phyloP scores from a whole-genome alignment of 2,797 vertebrate species.

The Falco novaeseelandiae region DNA sequence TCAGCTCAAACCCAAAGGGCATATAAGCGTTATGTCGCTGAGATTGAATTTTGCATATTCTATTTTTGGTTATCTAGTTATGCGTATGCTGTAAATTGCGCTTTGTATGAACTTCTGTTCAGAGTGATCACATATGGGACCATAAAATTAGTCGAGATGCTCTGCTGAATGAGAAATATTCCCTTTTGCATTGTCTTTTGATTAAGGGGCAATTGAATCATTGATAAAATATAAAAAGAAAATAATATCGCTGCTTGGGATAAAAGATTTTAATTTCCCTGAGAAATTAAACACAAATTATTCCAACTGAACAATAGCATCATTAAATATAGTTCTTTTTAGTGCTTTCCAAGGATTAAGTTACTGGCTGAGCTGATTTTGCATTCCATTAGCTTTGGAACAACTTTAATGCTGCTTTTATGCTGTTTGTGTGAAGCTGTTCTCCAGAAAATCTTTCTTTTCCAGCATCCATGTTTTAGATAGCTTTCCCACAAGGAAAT shows the following conservation, averaged over 20 bases:
- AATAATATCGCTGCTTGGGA: conserved; percentile 37
- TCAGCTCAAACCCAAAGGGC: conserved; percentile 26
- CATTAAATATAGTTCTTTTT: conserved; percentile 52
- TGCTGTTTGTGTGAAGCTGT: not conserved
- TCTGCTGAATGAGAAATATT: conserved; percentile 38
- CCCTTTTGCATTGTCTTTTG: conserved; percentile 60
- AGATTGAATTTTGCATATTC: not conserved
- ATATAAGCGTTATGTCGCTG: not conserved
- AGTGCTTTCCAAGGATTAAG: conserved; percentile 8
- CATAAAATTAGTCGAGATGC: conserved; percentile 51
- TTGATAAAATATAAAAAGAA: conserved; percentile 55
- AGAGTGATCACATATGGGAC: conserved; percentile 11
- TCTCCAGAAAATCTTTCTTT: not conserved
- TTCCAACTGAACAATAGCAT: conserved; percentile 36
- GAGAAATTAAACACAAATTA: conserved; percentile 55
- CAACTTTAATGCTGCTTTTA: not conserved
- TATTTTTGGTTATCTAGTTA: conserved; percentile 22
- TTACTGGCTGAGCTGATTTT: not conserved
- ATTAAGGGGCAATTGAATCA: conserved; percentile 44
- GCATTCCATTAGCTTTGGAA: not conserved
- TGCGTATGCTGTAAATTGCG: not conserved
- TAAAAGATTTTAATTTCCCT: conserved; percentile 55
- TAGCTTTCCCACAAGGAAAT: not conserved
- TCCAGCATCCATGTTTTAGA: not conserved
- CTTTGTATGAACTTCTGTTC: conserved; percentile 45